These are phyloP conservation scores for Diaperis boleti DNA, from an alignment of 2,888 invertebrate genomes.

Conservation along the genomic window DNA sequence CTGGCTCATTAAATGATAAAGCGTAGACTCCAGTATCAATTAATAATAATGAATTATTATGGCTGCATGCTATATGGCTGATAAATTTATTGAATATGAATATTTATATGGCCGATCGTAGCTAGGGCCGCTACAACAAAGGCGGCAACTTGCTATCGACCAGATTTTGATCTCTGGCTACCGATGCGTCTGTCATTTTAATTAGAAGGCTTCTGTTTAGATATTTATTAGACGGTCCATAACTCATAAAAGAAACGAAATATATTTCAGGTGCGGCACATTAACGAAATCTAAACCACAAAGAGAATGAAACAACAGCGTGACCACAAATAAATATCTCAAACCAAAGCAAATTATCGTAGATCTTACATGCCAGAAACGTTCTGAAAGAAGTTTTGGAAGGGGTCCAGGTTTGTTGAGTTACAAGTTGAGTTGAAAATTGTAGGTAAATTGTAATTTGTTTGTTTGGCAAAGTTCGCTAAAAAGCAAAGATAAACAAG, in stretches of 20 bases:
- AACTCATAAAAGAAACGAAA: conserved; percentile 36
- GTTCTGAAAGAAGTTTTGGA: no score
- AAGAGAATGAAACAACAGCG: background rate
- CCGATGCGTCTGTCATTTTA: conserved; percentile 52
- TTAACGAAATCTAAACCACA: conserved; percentile 1
- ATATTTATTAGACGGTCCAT: conserved; percentile 48
- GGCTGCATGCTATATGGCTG: conserved; percentile 38
- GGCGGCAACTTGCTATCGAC: conserved; percentile 35
- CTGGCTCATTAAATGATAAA: conserved; percentile 43
- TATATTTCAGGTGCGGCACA: conserved; percentile 30
- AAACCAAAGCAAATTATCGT: background rate
- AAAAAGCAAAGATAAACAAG: no score
- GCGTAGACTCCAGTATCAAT: conserved; percentile 38
- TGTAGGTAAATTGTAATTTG: no score
- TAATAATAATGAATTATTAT: conserved; percentile 44
- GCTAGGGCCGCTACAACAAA: conserved; percentile 38
- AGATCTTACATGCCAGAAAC: no score
- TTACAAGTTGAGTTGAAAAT: no score
- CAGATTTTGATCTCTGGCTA: conserved; percentile 50
- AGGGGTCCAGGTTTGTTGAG: no score
- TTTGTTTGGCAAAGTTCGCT: no score
- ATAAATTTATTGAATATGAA: conserved; percentile 51
- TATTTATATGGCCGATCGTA: conserved; percentile 47
- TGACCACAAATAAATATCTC: background rate
- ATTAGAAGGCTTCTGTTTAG: conserved; percentile 54